Conservation (phyloP, 2,797 vertebrate species). For the Chloroceryle inda region DNA sequence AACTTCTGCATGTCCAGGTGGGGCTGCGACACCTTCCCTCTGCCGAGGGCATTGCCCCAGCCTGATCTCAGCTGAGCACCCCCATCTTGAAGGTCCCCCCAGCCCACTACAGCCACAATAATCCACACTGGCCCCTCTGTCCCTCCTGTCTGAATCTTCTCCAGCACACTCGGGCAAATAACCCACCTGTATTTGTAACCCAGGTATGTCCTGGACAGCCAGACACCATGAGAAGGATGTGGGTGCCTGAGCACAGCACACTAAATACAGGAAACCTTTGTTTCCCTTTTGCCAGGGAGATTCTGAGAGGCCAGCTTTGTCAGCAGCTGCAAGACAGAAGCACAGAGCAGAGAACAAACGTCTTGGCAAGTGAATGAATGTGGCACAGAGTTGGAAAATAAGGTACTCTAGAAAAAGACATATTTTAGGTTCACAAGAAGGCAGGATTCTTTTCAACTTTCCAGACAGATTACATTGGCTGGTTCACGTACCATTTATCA, state of each 20-base stretch:
- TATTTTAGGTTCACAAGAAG: not conserved
- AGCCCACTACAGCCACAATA: not conserved
- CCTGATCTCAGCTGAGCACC: not conserved
- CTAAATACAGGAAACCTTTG: fast-evolving
- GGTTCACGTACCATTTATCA: not conserved
- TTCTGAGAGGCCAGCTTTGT: not conserved
- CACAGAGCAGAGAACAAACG: not conserved
- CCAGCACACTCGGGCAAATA: not conserved
- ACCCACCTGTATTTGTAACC: not conserved
- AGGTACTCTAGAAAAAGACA: slow-evolving; percentile 2
- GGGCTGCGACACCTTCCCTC: not conserved
- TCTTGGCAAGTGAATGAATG: not conserved
- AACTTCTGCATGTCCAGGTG: not conserved
- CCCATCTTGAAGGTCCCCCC: not conserved
- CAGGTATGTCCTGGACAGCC: too few species aligned
- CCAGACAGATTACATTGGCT: slow-evolving; percentile 8
- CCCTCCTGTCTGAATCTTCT: not conserved
- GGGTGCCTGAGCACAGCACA: not conserved
- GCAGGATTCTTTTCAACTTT: not conserved
- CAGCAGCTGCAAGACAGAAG: not conserved
- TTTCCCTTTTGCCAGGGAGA: not conserved
- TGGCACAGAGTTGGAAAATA: not conserved
- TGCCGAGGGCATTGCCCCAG: not conserved
- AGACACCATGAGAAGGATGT: fast-evolving
- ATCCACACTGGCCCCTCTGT: fast-evolving